Base-by-base conservation (phyloP, 2,113 vertebrate genomes). In the Neodon shergylaensis region DNA sequence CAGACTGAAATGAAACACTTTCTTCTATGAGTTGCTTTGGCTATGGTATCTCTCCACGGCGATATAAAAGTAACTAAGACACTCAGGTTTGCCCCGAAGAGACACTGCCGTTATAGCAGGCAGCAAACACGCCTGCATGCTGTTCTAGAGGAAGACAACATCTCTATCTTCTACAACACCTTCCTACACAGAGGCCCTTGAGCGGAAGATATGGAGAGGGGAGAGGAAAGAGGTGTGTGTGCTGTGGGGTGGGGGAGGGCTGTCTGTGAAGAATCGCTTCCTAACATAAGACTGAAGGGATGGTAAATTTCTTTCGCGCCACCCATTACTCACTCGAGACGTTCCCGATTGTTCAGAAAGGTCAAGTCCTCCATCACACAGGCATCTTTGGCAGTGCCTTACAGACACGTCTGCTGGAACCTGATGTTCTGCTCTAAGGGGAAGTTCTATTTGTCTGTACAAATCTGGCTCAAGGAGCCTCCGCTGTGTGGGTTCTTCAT, bases 331-430 rank as follows among this genome's bases (percentile, higher is more conserved):
- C n/a, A 49, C 26, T 58, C 36, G 36, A 68, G 76, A 91, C 74
- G 82, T 90, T 92, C 94, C 33, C n/a, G 44, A 47, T 77, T 88
- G 49, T n/a, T 54, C 17, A 42, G 70, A 90, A 82, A 92, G 39
- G 61, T 95, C 70, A 83, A 78, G 11, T 21, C 24, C 88, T 92
- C 47, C 92, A 44, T 88, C 68, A 84, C 26, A 73, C 2, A 24
- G 61, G 5, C 36, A 36, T 66, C 68, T 31, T 94, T 47, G 58
- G 47, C 89, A 82, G 58, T 36, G 7, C 90, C 47, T 90, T 17
- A 88, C 65, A 66, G 76, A 42, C 36, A 14, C 42, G 65, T 31
- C 36, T 19, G 36, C 44, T 83, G 28, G n/a, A 61, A 78, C n/a
- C 61, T 65, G 84, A 94, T 72, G 7, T 90, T 86, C 66, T 66